Base-by-base conservation (phyloP, 2,888 invertebrate genomes). In the Helleia helle region DNA sequence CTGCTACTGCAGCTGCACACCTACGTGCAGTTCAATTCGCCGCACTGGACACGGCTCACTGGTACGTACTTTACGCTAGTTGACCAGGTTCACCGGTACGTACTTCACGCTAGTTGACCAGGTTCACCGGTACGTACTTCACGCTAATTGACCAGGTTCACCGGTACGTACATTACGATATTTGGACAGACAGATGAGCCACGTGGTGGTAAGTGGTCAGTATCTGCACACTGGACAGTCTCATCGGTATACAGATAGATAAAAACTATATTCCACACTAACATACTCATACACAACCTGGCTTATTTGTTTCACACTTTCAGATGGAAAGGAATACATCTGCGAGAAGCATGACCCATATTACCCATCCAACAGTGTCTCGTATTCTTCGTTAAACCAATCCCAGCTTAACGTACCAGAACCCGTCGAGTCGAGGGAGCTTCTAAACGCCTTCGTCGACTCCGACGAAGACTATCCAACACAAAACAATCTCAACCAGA, bases 1-100 rank as follows among this genome's bases (percentile, higher is more conserved):
- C 83, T 98, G 44, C 76, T 98, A 17, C 86, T 96, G 62, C 98
- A 98, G 75, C 81, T 97, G 29, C 98, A 98, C 64, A 97, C 95
- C 0, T 98, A 97, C 59, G 91, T 97, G 46, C 95, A 94, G 76
- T 93, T 97, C 62, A 91, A 81, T 62, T 74, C 76, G 48, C 72
- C 76, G 42, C 73, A 65, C 49, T 94, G 44, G 44, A 58, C 17
- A 42, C 44, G 47, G 24, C 52, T 41, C 27, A 31, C 9, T 42
- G 40, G 36, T 40, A 26, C 8, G 18, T 28, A 9, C 1, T 15
- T n/a, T n/a, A n/a, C n/a, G n/a, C n/a, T n/a, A n/a, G n/a, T n/a
- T n/a, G n/a, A n/a, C n/a, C n/a, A n/a, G n/a, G n/a, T n/a, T n/a
- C n/a, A n/a, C n/a, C n/a, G n/a, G n/a, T n/a, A n/a, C n/a, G n/a